phyloP scores from a whole-genome alignment of 2,113 vertebrate genomes.

The Natator depressus region DNA sequence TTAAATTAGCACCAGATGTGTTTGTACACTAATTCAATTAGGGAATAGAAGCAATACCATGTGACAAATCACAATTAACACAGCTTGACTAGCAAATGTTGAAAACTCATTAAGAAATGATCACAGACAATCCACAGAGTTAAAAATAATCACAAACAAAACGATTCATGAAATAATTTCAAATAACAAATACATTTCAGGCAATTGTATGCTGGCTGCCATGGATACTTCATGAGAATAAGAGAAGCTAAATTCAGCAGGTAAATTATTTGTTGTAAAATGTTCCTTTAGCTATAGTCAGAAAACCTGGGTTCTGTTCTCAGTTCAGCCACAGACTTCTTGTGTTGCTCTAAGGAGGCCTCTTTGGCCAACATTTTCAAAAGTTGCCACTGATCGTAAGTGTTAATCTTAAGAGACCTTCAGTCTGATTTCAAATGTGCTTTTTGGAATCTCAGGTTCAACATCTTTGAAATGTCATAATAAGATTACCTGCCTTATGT shows the following conservation, averaged over 20 bases:
- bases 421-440: neutral
- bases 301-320: neutral
- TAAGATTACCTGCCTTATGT: neutral
- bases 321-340: neutral
- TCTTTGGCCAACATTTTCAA: neutral
- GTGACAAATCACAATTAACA: neutral
- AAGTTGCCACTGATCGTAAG: neutral
- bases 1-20: neutral
- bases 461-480: neutral
- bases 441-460: neutral
- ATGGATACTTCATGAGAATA: neutral
- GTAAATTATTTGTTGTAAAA: neutral
- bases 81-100: neutral
- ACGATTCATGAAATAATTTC: neutral
- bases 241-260: neutral
- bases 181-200: neutral
- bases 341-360: neutral
- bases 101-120: neutral
- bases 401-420: neutral
- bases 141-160: neutral
- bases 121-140: neutral
- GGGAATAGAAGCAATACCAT: neutral
- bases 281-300: neutral
- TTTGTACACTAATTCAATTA: neutral
- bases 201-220: rapidly evolving